Evolutionary conservation across 2,888 invertebrate genomes (phyloP), one percentile per base, ranked within the genome.

Genomic region (Sphaerophoria taeniata): DNA sequence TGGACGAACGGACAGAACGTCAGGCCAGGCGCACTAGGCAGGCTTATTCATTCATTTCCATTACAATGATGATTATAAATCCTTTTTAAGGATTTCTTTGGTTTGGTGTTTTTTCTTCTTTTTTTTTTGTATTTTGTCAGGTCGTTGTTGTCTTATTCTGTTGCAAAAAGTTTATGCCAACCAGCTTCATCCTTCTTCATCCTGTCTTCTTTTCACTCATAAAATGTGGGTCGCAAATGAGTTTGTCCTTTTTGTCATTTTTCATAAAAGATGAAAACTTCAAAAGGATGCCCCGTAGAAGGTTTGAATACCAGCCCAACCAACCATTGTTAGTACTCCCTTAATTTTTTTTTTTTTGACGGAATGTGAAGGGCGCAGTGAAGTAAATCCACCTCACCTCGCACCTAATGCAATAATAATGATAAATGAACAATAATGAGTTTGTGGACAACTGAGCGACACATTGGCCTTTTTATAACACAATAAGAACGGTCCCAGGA

Each of bases 401-500:
- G 14, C 77, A 71, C 79, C 83, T 84, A 84, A 85, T 85, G 84
- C 76, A 85, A 80, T 85, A 85, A 85, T 80, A 85, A 85, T 85
- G 84, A 85, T 85, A 80, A 85, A 85, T 85, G 84, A 80, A 85
- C 84, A 80, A 85, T 80, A 85, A 85, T 80, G 84, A 76, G 84
- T 85, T 85, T 80, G 80, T 80, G 84, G 84, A 85, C 84, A 85
- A 85, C 76, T 85, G 84, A 85, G 80, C 84, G 84, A 85, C 84
- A 85, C 84, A 85, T 80, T 85, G 72, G 84, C 80, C 79, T 85
- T 79, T 85, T 80, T 67, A 76, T 76, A 85, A 76, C 71, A 85
- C 80, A 79, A 85, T 85, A 69, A 76, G 80, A 60, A 80, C 16
- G 43, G 36, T 47, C 43, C 49, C 61, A 51, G 75, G 75, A 76